Conservation (phyloP, 1,140 invertebrate species). For the Drosophila burlai region DNA sequence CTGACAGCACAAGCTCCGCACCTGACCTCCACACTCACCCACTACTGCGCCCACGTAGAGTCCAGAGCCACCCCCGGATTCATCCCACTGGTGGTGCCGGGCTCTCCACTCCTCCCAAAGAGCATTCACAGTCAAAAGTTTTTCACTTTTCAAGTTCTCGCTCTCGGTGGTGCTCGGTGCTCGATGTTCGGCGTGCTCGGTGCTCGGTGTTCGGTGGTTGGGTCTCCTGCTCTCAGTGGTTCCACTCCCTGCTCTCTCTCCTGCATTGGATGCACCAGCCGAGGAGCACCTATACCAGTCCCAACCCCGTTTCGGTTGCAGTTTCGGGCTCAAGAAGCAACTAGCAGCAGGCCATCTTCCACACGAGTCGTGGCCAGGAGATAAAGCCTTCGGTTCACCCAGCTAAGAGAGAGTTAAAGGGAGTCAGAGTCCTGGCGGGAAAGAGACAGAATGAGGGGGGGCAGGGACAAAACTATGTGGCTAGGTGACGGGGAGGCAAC, state of each 20-base stretch:
- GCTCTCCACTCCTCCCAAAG: conserved; percentile 4
- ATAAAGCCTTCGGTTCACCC: conserved; percentile 33
- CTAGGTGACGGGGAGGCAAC: conserved; percentile 27
- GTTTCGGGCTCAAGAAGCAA: conserved; percentile 46
- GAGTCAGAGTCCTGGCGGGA: conserved; percentile 11
- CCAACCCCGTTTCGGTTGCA: conserved; percentile 30
- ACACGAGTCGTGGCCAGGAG: conserved; percentile 36
- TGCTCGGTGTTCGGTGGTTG: conserved; percentile 6
- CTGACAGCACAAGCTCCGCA: conserved; percentile 61
- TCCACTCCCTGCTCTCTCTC: conserved; percentile 1
- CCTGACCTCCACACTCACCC: conserved; percentile 21
- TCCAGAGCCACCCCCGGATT: background rate
- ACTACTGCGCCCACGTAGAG: conserved; percentile 8
- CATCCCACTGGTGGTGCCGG: background rate
- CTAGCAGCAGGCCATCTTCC: conserved; percentile 38
- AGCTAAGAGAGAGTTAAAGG: conserved; percentile 10
- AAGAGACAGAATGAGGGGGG: conserved; percentile 9
- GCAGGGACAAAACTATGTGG: conserved; percentile 20
- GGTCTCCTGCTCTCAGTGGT: conserved; percentile 23
- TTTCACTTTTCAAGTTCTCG: conserved; percentile 67
- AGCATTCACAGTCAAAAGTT: conserved; percentile 42
- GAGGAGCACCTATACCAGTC: background rate
- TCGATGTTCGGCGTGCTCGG: background rate
- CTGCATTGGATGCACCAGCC: conserved; percentile 16
- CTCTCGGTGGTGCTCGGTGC: conserved; percentile 14